A percentile compares a stretch with the other conserved stretches of the same genome.
phyloP scores from a whole-genome alignment of 2,888 invertebrate genomes.

The Chrysomela aeneicollis region DNA sequence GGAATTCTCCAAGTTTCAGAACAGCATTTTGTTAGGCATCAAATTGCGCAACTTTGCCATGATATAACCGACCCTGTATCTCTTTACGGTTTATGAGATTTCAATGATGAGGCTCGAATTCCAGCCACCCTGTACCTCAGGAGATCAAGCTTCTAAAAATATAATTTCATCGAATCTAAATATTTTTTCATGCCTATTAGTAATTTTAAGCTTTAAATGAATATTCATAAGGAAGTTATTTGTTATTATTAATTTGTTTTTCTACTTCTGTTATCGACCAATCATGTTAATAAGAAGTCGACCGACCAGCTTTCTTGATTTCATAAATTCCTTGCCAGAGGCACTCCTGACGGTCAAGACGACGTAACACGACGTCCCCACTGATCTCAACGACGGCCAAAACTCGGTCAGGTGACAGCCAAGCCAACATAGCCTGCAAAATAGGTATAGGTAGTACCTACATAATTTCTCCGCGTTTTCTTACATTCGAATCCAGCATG shows the following conservation, averaged over 20 bases:
- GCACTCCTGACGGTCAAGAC: background rate
- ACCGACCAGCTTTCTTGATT: background rate
- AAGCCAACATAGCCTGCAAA: background rate
- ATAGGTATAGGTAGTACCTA: background rate
- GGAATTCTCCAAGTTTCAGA: too few species aligned
- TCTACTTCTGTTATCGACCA: background rate
- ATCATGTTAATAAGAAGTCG: background rate
- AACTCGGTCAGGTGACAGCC: background rate
- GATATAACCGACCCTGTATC: too few species aligned
- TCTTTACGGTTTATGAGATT: too few species aligned
- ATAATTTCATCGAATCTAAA: too few species aligned
- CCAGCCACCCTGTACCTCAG: too few species aligned
- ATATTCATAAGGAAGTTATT: too few species aligned
- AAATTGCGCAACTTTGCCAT: too few species aligned
- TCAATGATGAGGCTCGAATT: too few species aligned
- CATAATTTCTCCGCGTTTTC: constrained; percentile 12
- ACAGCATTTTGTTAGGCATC: too few species aligned
- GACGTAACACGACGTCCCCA: background rate
- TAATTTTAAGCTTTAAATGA: too few species aligned
- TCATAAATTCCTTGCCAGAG: background rate
- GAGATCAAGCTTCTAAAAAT: too few species aligned
- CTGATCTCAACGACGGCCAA: background rate
- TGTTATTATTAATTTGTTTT: background rate
- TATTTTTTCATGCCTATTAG: too few species aligned
- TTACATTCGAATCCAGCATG: constrained; percentile 22